phyloP scores from a whole-genome alignment of 1,140 invertebrate genomes.

The Aphaenogaster rudis region DNA sequence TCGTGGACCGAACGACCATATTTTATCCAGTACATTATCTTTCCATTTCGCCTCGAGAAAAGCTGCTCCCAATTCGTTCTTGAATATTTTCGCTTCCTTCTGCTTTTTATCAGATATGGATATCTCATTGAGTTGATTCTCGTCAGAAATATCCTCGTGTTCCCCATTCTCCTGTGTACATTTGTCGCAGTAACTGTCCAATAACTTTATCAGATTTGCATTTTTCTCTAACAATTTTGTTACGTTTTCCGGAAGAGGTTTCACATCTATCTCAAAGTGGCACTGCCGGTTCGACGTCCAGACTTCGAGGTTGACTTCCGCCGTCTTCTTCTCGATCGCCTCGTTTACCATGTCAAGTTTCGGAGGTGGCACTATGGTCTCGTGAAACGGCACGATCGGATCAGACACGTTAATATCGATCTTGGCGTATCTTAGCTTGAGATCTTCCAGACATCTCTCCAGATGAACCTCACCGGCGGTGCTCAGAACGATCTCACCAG shows the following conservation, averaged over 20 bases:
- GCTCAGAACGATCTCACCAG: slow-evolving; percentile 98
- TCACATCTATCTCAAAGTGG: slow-evolving; percentile 92
- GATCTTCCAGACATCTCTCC: slow-evolving; percentile 96
- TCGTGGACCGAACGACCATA: slow-evolving; percentile 97
- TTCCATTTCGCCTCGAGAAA: slow-evolving; percentile 89
- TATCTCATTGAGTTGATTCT: slow-evolving; percentile 74
- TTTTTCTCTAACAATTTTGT: slow-evolving; percentile 91
- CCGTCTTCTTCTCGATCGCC: slow-evolving; percentile 89
- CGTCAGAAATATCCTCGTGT: slow-evolving; percentile 58
- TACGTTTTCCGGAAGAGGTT: slow-evolving; percentile 92
- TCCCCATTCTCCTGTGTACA: slow-evolving; percentile 72
- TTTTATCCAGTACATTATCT: slow-evolving; percentile 89
- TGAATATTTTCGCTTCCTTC: slow-evolving; percentile 89
- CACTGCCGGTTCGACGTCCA: slow-evolving; percentile 92
- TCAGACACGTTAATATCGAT: slow-evolving; percentile 96
- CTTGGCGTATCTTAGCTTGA: slow-evolving; percentile 94
- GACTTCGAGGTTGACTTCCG: slow-evolving; percentile 88
- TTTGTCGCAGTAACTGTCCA: slow-evolving; percentile 85
- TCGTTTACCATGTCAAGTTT: slow-evolving; percentile 97
- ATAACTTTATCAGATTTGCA: slow-evolving; percentile 88
- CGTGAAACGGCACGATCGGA: slow-evolving; percentile 98
- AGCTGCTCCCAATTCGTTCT: slow-evolving; percentile 89
- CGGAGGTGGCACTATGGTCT: slow-evolving; percentile 95
- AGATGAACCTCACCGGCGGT: slow-evolving; percentile 99
- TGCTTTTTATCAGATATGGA: slow-evolving; percentile 86